A percentile compares a stretch with the other conserved stretches of the same genome.
These are phyloP conservation scores for Amphiprion ocellaris DNA, from an alignment of 2,113 vertebrate species.

Conservation along the genomic window DNA sequence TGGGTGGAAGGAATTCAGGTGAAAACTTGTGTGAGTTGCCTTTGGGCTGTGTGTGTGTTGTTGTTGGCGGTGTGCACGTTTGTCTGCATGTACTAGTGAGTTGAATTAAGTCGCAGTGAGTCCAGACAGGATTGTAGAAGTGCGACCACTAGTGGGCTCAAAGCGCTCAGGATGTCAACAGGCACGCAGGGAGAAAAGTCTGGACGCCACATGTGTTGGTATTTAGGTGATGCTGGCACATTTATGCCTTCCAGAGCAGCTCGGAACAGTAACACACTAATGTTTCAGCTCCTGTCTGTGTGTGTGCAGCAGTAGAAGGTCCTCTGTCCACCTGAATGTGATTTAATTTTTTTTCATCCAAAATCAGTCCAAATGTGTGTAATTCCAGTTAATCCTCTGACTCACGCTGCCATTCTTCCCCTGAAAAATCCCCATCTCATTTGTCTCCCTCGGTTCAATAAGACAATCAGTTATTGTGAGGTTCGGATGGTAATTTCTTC, in stretches of 20 bases:
- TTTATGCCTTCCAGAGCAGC: neutral
- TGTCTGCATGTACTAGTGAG: conserved; percentile 75
- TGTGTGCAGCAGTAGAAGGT: too few species aligned
- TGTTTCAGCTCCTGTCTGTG: too few species aligned
- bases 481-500: too few species aligned
- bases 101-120: conserved; percentile 88
- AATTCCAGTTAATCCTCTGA: too few species aligned
- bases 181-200: conserved; percentile 32
- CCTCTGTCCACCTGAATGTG: too few species aligned
- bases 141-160: conserved; percentile 90
- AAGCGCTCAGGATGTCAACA: conserved; percentile 59
- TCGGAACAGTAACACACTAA: too few species aligned
- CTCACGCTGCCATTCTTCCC: too few species aligned
- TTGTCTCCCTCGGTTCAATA: too few species aligned
- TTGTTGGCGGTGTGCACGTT: neutral
- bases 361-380: too few species aligned
- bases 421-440: too few species aligned
- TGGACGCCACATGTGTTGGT: neutral
- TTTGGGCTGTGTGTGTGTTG: conserved; percentile 15
- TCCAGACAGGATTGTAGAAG: conserved; percentile 72
- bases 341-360: too few species aligned
- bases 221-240: neutral
- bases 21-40: conserved; percentile 43
- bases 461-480: too few species aligned
- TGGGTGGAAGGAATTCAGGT: neutral